Evolutionary conservation across 2,888 invertebrate genomes (phyloP).

Genomic region (Cheilosia grossa): DNA sequence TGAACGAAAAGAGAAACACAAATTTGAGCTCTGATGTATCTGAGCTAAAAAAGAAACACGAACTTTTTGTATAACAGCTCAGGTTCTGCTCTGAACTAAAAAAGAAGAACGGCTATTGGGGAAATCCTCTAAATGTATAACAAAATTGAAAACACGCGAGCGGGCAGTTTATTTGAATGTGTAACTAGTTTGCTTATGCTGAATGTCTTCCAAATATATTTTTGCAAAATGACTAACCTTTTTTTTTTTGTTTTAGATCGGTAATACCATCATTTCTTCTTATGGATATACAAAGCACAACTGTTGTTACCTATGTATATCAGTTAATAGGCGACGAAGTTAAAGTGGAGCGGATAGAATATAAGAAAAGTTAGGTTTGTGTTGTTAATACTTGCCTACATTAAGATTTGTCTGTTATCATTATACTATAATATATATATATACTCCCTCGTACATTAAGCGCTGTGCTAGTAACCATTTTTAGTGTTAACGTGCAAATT

Average conservation of each 20-base stretch:
- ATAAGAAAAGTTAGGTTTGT: constrained; percentile 90
- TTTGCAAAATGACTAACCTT: neutral
- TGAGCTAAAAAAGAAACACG: no score
- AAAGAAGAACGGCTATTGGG: no score
- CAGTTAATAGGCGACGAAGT: constrained; percentile 98
- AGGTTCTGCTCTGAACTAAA: no score
- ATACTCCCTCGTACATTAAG: neutral
- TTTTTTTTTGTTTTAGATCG: constrained; percentile 85
- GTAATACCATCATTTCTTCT: constrained; percentile 98
- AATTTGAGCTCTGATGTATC: no score
- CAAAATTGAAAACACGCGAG: no score
- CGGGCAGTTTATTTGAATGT: no score
- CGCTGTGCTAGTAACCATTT: no score
- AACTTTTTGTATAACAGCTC: no score
- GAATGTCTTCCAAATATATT: neutral
- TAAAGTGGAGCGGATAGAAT: constrained; percentile 99
- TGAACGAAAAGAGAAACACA: no score
- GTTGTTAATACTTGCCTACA: neutral
- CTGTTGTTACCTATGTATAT: constrained; percentile 99
- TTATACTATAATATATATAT: neutral
- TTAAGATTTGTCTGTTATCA: neutral
- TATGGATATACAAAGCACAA: constrained; percentile 99
- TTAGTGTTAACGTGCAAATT: no score
- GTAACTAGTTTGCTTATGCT: no score
- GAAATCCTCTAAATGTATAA: no score